Base-by-base conservation (phyloP, 1,140 invertebrate species). In the Maconellicoccus hirsutus region DNA sequence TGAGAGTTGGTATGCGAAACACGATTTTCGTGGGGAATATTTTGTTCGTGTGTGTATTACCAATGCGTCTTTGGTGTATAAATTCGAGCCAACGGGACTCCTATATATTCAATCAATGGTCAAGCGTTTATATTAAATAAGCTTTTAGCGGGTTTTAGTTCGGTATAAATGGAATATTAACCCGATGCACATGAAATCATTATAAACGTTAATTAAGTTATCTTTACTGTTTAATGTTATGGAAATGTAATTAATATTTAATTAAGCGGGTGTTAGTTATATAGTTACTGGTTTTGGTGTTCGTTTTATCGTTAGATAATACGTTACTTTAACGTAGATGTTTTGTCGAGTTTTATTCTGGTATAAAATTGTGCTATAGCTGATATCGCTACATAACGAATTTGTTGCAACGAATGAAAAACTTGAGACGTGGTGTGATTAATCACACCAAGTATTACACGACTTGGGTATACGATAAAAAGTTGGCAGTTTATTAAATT, bases 241-340 rank as follows among this genome's bases (percentile, higher is more conserved):
- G 42, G 42, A 52, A 52, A 52, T 19, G 42, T 52, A 52, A 52
- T 52, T 52, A 52, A 52, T 52, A 52, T 52, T 52, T 52, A 52
- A 52, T 52, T 52, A 52, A 52, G 42, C 42, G 42, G 42, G 42
- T 52, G n/a, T 52, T 52, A 52, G n/a, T 52, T 14, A 16, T 52
- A 19, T 19, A 19, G 42, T 19, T 52, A 52, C 42, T 52, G 12
- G 42, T 52, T 52, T 33, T 33, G 29, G 29, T 33, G 29, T 52
- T 52, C 6, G 42, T 52, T 52, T 52, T 52, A 52, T 52, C 42
- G 10, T 33, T 33, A 33, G 29, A 33, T 33, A 33, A 33, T 33
- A 33, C 29, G 12, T 8, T 8, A 52, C 42, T 52, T 52, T 52
- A 14, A 16, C 16, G 42, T 52, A 33, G 29, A 12, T 52, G n/a